Percentiles rank a stretch among this genome's conserved stretches.
Evolutionary conservation across 2,888 invertebrate genomes (phyloP).

Genomic region (Trichopria drosophilae): DNA sequence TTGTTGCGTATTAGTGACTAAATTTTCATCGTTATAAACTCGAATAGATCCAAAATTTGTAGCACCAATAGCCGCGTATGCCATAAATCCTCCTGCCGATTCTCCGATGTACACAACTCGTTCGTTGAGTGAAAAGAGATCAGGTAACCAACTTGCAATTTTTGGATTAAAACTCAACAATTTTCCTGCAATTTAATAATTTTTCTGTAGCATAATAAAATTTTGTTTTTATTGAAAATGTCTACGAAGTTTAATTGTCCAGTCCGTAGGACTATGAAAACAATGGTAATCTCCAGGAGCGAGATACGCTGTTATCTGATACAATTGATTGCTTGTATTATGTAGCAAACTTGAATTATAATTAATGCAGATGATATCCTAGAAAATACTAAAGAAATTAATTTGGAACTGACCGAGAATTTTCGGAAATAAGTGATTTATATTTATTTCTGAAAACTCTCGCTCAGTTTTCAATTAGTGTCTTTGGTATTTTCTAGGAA

Average conservation of each 20-base stretch:
- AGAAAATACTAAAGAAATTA: no score
- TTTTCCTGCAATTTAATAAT: constrained; percentile 59
- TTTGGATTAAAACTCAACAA: constrained; percentile 90
- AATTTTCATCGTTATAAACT: constrained; percentile 80
- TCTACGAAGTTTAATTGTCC: constrained; percentile 81
- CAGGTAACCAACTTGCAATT: constrained; percentile 83
- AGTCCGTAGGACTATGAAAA: constrained; percentile 89
- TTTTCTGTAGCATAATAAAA: no score
- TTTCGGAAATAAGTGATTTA: no score
- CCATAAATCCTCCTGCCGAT: constrained; percentile 96
- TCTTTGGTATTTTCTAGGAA: no score
- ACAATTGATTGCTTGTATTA: constrained; percentile 66
- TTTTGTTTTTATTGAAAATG: constrained; percentile 74
- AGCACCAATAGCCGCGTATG: constrained; percentile 95
- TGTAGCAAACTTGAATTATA: constrained; percentile 64
- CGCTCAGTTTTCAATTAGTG: no score
- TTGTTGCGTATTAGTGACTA: constrained; percentile 71
- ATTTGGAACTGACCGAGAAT: no score
- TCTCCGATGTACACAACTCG: constrained; percentile 86
- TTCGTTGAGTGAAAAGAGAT: constrained; percentile 92
- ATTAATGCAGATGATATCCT: no score
- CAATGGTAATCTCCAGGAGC: constrained; percentile 99
- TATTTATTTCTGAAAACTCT: no score
- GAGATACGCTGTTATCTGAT: constrained; percentile 92
- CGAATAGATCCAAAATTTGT: constrained; percentile 97